Base-by-base conservation (phyloP, 2,797 vertebrate species). In the Philypnodon macrostomus region DNA sequence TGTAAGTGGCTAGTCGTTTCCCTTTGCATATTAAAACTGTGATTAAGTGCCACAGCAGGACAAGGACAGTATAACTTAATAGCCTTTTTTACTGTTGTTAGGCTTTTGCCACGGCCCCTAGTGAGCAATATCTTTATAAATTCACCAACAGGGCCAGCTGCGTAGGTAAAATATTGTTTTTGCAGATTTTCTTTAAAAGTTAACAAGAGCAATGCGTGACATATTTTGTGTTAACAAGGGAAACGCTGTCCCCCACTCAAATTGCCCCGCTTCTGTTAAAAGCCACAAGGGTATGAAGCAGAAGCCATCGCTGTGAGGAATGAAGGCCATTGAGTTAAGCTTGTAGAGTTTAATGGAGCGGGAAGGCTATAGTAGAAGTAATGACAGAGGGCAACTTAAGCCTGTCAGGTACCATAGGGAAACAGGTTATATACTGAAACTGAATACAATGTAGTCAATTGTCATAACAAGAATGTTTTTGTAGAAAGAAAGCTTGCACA, bases 261-360 rank as follows among this genome's bases (percentile, higher is more conserved):
- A 81, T 74, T 58, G 71, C 67, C 79, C 67, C 64, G 73, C 58
- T 76, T 59, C 55, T 40, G 63, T 75, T 80, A 72, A 83, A 83
- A 83, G 77, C 56, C 70, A 79, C 71, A 58, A 47, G 79, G 69
- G 72, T 84, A 81, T 78, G 69, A 78, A 77, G 73, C 70, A 55
- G 75, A 69, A 72, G 65, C 66, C 55, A 44, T 77, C 42, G 66
- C 64, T 55, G 70, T 84, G 80, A 85, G 69, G 68, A 79, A 83
- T 85, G 82, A 78, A 83, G 72, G 75, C 78, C 78, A 77, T 81
- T 81, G 73, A 77, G 67, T 75, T 78, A 71, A 83, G 75, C 80
- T 81, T 84, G 82, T 84, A 72, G 81, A 77, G 78, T 84, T 85
- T 81, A 87, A 86, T 86, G 81, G 80, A 78, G 81, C 85, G 78